Base-by-base conservation (phyloP, 2,113 vertebrate species). In the Myiozetetes cayanensis region DNA sequence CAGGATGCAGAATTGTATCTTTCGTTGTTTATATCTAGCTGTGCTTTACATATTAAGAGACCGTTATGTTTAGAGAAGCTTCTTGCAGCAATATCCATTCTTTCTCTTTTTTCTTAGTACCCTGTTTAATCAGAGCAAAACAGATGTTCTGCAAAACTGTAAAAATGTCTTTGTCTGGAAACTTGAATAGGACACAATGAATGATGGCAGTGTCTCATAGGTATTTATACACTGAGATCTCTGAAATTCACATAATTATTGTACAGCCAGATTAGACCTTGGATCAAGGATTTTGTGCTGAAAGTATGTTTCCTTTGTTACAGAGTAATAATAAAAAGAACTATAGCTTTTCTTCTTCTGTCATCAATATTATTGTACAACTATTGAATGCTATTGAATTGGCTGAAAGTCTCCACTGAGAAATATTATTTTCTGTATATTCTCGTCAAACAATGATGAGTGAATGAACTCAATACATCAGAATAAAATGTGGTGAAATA, bases 271-370 rank as follows among this genome's bases (percentile, higher is more conserved):
- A 85, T 95, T 90, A 84, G 41, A 80, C 84, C 81, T 95, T 89
- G 80, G 68, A 95, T 84, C 74, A 95, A 85, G 50, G 87, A 78
- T 94, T 94, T 91, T 93, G 28, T 75, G 37, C 72, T 93, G 71
- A 87, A 95, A 76, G 11, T 58, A 43, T 58, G 12, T 62, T 68
- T 83, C 20, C 5, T 83, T 95, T 92, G 58, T 90, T 72, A 61
- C 2, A 52, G 39, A 74, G 19, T 58, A 72, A 67, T 55, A 71
- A 89, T 65, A 83, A 84, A 74, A 88, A 44, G 27, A 74, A 37
- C 30, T 65, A 59, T 30, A 82, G 15, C 12, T 79, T 96, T 86
- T 82, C 14, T 85, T 70, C 43, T 87, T 75, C 61, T 96, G 63
- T 93, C 52, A 0, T 91, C 71, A 67, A 22, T 93, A 59, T 87